phyloP scores from a whole-genome alignment of 2,888 invertebrate species.

The Nephrotoma flavescens region DNA sequence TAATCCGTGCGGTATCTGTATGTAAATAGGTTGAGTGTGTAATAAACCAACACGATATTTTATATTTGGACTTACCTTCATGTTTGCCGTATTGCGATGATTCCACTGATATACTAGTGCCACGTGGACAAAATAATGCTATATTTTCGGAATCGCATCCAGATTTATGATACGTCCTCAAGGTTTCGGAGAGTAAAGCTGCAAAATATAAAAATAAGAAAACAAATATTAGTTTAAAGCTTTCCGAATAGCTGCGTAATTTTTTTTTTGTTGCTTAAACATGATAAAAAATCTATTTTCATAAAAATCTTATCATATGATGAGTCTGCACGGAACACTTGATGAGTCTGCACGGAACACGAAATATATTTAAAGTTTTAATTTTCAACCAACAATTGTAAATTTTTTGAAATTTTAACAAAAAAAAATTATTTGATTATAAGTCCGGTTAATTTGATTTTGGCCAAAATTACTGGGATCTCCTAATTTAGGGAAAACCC shows the following conservation, averaged over 20 bases:
- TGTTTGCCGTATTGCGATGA: slow-evolving; percentile 75
- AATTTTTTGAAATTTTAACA: too few relatives aligned
- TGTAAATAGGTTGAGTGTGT: not conserved
- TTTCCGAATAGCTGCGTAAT: slow-evolving; percentile 4
- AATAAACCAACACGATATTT: not conserved
- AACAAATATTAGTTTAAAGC: slow-evolving; percentile 9
- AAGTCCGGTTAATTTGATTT: too few relatives aligned
- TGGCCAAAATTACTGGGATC: too few relatives aligned
- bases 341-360: too few relatives aligned
- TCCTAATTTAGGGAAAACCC: too few relatives aligned
- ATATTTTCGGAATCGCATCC: slow-evolving; percentile 86
- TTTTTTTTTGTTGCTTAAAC: too few relatives aligned
- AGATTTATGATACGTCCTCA: slow-evolving; percentile 79
- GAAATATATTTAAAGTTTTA: too few relatives aligned
- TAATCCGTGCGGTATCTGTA: slow-evolving; percentile 2
- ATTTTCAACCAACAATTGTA: too few relatives aligned
- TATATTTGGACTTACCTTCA: slow-evolving; percentile 16
- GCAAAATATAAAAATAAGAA: slow-evolving; percentile 24
- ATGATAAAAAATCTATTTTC: too few relatives aligned
- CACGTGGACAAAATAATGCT: slow-evolving; percentile 74
- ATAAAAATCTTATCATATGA: too few relatives aligned
- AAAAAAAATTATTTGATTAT: too few relatives aligned
- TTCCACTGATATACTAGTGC: slow-evolving; percentile 82
- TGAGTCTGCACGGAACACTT: too few relatives aligned
- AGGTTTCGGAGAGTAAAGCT: slow-evolving; percentile 82